Conservation (phyloP, 2,113 vertebrate genomes). For the Holacanthus passer region DNA sequence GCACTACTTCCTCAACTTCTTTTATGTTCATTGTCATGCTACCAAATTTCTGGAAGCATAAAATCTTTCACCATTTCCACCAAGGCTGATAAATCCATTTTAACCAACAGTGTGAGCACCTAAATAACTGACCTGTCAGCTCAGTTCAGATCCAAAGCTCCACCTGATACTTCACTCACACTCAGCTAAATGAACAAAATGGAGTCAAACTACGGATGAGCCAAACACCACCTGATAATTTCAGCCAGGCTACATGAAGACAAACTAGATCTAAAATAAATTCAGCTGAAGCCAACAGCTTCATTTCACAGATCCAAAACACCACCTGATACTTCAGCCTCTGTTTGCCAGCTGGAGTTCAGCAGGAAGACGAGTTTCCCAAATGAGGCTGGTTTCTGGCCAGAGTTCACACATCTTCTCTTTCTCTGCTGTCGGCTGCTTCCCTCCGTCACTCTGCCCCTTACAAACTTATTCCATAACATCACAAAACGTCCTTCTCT, state of each 20-base stretch:
- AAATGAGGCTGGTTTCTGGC: conserved; percentile 15
- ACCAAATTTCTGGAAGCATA: too few relatives aligned
- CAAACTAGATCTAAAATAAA: background rate
- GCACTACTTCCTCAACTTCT: background rate
- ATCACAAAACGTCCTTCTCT: background rate
- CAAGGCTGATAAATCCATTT: background rate
- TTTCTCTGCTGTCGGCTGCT: background rate
- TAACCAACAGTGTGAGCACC: background rate
- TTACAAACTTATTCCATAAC: background rate
- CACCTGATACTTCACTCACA: background rate
- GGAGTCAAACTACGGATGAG: background rate
- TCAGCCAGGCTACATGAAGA: background rate
- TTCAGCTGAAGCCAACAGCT: background rate
- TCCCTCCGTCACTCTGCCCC: background rate
- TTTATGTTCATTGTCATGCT: background rate
- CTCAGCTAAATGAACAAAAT: background rate
- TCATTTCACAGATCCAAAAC: conserved; percentile 11
- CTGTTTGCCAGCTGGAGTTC: conserved; percentile 25
- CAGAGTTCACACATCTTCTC: background rate
- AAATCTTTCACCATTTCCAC: too few relatives aligned
- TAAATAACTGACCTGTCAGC: background rate
- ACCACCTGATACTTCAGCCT: conserved; percentile 26
- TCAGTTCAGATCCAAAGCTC: background rate
- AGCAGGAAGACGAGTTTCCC: conserved; percentile 14
- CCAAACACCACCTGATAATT: background rate